These are phyloP conservation scores for Bedellia somnulentella DNA, from an alignment of 2,888 invertebrate species.

Conservation along the genomic window DNA sequence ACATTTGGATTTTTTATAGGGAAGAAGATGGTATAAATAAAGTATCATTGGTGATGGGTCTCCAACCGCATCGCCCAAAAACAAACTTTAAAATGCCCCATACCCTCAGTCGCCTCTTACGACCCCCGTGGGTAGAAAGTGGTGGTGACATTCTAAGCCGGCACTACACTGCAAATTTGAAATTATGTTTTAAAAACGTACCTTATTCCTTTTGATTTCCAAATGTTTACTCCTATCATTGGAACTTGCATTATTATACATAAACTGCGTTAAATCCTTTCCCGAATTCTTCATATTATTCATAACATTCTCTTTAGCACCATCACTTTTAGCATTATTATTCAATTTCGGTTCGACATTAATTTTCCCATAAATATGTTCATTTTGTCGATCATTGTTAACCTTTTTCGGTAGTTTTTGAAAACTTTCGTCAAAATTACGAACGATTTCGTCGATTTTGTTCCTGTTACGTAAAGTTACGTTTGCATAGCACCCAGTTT, in stretches of 20 bases:
- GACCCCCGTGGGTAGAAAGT: too few relatives aligned
- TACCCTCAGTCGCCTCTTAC: too few relatives aligned
- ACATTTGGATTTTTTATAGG: too few relatives aligned
- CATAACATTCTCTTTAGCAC: conserved; percentile 3
- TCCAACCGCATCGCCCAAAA: too few relatives aligned
- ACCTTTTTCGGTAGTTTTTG: conserved; percentile 40
- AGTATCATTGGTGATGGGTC: too few relatives aligned
- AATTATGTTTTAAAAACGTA: conserved; percentile 20
- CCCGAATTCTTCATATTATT: conserved; percentile 14
- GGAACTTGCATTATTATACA: conserved; percentile 28
- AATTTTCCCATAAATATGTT: conserved; percentile 44
- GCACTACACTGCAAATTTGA: too few relatives aligned
- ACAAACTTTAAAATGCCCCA: too few relatives aligned
- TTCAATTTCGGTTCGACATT: conserved; percentile 18
- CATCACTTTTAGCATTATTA: too few relatives aligned
- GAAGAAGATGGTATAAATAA: too few relatives aligned
- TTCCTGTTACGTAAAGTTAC: conserved; percentile 40
- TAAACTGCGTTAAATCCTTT: conserved; percentile 13
- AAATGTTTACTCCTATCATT: conserved; percentile 47
- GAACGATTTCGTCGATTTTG: conserved; percentile 47
- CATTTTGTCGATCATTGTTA: conserved; percentile 37
- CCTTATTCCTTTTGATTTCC: conserved; percentile 38
- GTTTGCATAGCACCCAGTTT: conserved; percentile 39
- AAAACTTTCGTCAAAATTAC: conserved; percentile 49
- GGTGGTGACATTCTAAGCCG: too few relatives aligned